phyloP scores from a whole-genome alignment of 2,113 vertebrate genomes.

The Melozone crissalis region DNA sequence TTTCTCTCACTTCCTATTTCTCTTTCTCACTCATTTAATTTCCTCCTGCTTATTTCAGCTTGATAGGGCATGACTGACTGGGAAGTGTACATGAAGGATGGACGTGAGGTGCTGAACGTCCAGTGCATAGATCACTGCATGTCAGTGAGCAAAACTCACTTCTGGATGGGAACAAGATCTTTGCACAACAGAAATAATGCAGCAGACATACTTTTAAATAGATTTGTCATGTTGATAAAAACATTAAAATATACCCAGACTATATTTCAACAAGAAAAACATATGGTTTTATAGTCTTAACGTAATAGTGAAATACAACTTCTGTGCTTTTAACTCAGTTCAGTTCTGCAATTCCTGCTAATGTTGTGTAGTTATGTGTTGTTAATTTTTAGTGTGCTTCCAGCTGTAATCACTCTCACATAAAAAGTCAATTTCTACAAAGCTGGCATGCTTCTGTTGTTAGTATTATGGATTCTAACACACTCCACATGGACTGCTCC shows the following conservation, averaged over 20 bases:
- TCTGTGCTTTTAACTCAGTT: not conserved
- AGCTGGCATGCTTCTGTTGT: constrained; percentile 39
- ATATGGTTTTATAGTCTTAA: not conserved
- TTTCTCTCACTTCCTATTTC: not conserved
- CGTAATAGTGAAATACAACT: not conserved
- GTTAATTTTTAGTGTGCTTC: constrained; percentile 38
- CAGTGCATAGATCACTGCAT: not conserved
- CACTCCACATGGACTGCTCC: constrained; percentile 18
- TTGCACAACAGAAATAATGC: not conserved
- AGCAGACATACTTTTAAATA: not conserved
- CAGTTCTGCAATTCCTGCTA: not conserved
- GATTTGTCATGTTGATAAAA: not conserved
- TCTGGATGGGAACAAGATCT: not conserved
- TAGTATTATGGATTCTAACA: constrained; percentile 33
- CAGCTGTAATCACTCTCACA: constrained; percentile 49
- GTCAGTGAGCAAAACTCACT: not conserved
- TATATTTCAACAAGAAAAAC: not conserved
- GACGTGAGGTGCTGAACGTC: not conserved
- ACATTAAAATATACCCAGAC: not conserved
- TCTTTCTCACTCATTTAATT: not conserved
- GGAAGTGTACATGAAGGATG: not conserved
- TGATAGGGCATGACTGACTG: not conserved
- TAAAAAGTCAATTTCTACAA: constrained; percentile 35
- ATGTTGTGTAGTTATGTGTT: not conserved
- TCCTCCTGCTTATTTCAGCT: not conserved